phyloP scores from a whole-genome alignment of 2,888 invertebrate species.

The Eilema depressum region DNA sequence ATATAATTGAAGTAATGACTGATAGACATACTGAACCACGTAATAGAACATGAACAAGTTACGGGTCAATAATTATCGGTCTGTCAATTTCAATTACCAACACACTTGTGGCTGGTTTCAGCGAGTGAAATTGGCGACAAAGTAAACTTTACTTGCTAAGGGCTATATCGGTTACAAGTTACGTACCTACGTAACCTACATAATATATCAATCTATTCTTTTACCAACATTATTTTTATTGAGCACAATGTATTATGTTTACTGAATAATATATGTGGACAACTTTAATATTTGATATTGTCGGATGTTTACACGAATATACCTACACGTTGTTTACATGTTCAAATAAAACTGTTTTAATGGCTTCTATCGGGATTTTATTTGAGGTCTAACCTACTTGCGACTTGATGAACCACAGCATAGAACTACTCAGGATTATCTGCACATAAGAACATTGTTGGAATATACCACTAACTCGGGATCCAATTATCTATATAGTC shows the following conservation, averaged over 20 bases:
- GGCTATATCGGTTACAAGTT: no score
- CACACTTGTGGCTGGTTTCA: not conserved
- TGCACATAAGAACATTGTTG: no score
- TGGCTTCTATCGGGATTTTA: no score
- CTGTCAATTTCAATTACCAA: slow-evolving; percentile 1
- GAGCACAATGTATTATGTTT: not conserved
- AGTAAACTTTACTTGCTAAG: not conserved
- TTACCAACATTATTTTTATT: not conserved
- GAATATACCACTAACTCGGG: no score
- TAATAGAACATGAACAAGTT: not conserved
- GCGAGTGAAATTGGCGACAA: not conserved
- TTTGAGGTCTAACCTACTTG: no score
- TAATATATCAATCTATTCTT: not conserved
- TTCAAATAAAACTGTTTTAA: no score
- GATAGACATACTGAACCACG: not conserved
- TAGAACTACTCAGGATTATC: no score
- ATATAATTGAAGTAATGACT: not conserved
- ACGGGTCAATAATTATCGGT: not conserved
- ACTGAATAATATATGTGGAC: not conserved
- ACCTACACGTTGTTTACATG: no score
- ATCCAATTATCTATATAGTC: no score
- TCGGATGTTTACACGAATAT: no score
- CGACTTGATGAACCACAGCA: no score
- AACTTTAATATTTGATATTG: not conserved
- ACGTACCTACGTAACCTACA: not conserved